Base-by-base conservation (phyloP, 2,797 vertebrate genomes). In the Acridotheres tristis region DNA sequence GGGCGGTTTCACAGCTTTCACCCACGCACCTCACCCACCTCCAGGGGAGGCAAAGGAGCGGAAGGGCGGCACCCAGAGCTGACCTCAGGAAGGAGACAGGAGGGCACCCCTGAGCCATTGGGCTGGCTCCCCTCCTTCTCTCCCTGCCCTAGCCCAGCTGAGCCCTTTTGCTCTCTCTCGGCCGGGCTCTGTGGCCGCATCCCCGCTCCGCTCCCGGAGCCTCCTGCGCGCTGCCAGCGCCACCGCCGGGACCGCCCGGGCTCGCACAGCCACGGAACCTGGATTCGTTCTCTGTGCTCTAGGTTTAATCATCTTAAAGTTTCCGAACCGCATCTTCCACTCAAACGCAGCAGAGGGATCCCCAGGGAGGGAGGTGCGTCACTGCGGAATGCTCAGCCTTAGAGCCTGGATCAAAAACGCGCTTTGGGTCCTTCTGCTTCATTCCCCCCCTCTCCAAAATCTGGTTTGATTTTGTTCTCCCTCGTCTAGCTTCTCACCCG, bases 251-350 rank as follows among this genome's bases (percentile, higher is more conserved):
- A 11, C 79, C 20, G 17, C n/a, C 43, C 36, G 5, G 27, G 42
- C 85, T 34, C 7, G 23, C 45, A 5, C 36, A 2, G 29, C 0
- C 1, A 0, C 7, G 2, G 4, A 7, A 16, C 5, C 9, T 0
- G 1, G 2, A 0, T 8, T 11, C 6, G 0, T 9, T 15, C 55
- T 4, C 25, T 3, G 42, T 11, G 13, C 5, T 5, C 50, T 3
- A 4, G 3, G 2, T 7, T 21, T 43, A 11, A 45, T 1, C 2
- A 21, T 2, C 32, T 4, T 1, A 5, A 15, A 29, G 23, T 4
- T 26, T 26, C 53, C 50, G 2, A 9, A 0, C 14, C 1, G 21
- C 40, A 0, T 5, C 19, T 32, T 3, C 47, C 38, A 0, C 0
- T 7, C 2, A 1, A 16, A 0, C 2, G 9, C 11, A 25, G 62